phyloP scores from a whole-genome alignment of 2,888 invertebrate species.

The Lithophane socia region DNA sequence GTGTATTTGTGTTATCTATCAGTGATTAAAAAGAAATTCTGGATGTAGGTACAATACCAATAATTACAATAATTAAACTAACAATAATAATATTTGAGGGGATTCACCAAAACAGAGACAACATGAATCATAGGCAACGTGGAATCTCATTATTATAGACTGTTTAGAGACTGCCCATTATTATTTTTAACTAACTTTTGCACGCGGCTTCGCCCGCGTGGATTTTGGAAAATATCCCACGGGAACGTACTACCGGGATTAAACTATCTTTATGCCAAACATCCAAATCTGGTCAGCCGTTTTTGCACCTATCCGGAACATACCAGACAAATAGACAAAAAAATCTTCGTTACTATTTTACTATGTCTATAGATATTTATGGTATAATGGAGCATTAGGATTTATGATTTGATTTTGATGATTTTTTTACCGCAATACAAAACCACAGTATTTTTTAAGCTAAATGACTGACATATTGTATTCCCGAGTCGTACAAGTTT shows the following conservation, averaged over 20 bases:
- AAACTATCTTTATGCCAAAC: background rate
- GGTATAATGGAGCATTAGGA: too few relatives aligned
- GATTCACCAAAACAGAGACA: constrained; percentile 6
- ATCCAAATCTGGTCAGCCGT: too few relatives aligned
- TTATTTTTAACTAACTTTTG: background rate
- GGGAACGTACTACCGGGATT: background rate
- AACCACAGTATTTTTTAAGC: too few relatives aligned
- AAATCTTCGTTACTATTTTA: too few relatives aligned
- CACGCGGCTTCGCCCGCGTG: background rate
- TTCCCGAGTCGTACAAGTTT: background rate
- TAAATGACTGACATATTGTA: background rate
- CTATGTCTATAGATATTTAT: too few relatives aligned
- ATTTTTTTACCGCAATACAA: too few relatives aligned
- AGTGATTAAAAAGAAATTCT: background rate
- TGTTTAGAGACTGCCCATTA: background rate
- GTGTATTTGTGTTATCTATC: background rate
- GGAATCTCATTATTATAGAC: background rate
- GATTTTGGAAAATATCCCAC: background rate
- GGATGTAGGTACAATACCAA: too few relatives aligned
- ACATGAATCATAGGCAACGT: background rate
- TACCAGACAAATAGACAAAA: too few relatives aligned
- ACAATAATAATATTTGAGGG: too few relatives aligned
- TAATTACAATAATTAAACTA: background rate
- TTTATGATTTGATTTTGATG: too few relatives aligned
- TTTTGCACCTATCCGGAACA: too few relatives aligned